A percentile compares a stretch with the other conserved stretches of the same genome.
These are phyloP conservation scores for Papilio polytes DNA, from an alignment of 1,140 invertebrate genomes.

Conservation along the genomic window DNA sequence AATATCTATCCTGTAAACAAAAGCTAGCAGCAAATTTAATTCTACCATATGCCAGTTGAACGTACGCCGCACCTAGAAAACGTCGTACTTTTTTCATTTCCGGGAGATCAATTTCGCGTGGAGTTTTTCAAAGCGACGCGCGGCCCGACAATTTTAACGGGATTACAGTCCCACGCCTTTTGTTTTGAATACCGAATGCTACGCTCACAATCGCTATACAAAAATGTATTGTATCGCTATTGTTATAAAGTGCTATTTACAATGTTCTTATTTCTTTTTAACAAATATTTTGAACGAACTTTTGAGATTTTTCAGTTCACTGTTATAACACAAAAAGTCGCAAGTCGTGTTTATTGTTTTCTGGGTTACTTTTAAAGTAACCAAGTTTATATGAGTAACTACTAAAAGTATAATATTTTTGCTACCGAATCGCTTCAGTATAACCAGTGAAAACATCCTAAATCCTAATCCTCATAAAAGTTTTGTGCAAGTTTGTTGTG, in stretches of 20 bases:
- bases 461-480: background rate
- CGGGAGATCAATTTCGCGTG: constrained; percentile 14
- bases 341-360: background rate
- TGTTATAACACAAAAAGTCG: background rate
- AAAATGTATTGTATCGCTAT: background rate
- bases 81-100: constrained; percentile 26
- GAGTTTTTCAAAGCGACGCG: constrained; percentile 11
- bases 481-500: background rate
- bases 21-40: background rate
- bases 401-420: background rate
- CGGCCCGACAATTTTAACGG: constrained; percentile 19
- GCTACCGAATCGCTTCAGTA: background rate
- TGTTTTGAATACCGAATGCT: constrained; percentile 29
- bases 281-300: background rate
- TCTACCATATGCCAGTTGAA: background rate
- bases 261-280: background rate
- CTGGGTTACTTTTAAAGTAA: background rate
- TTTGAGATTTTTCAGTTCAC: background rate
- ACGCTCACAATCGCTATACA: background rate
- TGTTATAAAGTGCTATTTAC: constrained; percentile 14
- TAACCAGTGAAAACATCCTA: background rate
- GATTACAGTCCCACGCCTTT: constrained; percentile 26
- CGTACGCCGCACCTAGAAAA: background rate
- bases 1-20: background rate
- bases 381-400: background rate